A percentile compares a stretch with the other conserved stretches of the same genome.
phyloP scores from a whole-genome alignment of 2,113 vertebrate genomes.

The Gavia stellata region DNA sequence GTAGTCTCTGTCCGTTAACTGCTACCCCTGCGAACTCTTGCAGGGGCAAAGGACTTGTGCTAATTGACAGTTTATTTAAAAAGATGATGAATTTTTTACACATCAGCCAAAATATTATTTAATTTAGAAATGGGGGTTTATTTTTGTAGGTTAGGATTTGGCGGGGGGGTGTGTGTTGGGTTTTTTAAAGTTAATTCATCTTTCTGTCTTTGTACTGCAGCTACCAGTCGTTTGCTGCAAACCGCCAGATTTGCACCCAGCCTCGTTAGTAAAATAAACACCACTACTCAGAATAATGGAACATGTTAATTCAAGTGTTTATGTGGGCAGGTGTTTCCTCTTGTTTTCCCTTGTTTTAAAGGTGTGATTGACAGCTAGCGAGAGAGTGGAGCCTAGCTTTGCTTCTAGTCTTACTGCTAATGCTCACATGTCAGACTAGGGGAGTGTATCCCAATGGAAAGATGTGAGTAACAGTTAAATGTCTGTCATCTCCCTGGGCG shows the following conservation, averaged over 20 bases:
- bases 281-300: background rate
- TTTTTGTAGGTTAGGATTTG: conserved; percentile 9
- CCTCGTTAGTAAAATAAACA: conserved; percentile 38
- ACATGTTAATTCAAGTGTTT: background rate
- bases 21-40: background rate
- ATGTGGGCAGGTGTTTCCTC: conserved; percentile 24
- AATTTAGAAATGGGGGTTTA: background rate
- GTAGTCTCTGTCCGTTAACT: background rate
- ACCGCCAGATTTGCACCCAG: conserved; percentile 9
- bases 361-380: background rate
- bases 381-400: background rate
- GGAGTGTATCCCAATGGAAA: background rate
- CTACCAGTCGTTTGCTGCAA: background rate
- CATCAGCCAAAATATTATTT: conserved; percentile 11
- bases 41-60: background rate
- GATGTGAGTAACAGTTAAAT: background rate
- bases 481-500: background rate
- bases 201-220: conserved; percentile 27
- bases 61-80: background rate
- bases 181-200: conserved; percentile 13
- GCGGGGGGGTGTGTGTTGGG: too few relatives aligned
- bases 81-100: background rate
- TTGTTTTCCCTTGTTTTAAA: background rate
- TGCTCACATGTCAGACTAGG: background rate
- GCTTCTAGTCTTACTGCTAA: background rate